A percentile compares a stretch with the other conserved stretches of the same genome.
Evolutionary conservation across 30 jellyfish, hydroid and myxozoan genomes (phyloP).

Genomic region (Hydractinia symbiolongicarpus): DNA sequence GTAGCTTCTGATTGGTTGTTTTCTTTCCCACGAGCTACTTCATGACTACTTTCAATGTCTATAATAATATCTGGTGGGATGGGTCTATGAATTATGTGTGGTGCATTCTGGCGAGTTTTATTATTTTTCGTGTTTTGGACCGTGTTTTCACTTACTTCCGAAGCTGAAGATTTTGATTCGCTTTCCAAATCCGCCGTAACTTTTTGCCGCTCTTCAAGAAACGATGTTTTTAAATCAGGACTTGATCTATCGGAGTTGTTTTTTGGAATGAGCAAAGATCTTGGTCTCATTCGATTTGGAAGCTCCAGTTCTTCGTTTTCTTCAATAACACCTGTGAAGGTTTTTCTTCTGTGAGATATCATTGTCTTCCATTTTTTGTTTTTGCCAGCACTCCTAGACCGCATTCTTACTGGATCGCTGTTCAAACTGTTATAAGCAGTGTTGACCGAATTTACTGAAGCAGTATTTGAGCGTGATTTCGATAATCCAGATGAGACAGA

Average conservation of each 20-base stretch:
- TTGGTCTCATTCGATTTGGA: background rate
- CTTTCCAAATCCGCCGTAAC: background rate
- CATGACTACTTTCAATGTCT: conserved; percentile 15
- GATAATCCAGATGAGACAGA: background rate
- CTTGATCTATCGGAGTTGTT: background rate
- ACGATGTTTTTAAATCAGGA: background rate
- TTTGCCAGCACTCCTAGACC: background rate
- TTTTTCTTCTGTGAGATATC: background rate
- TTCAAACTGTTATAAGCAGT: background rate
- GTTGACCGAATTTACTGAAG: background rate
- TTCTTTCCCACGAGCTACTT: conserved; percentile 18
- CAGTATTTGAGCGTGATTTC: background rate
- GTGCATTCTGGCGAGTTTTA: background rate
- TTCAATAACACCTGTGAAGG: conserved; percentile 13
- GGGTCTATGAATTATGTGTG: background rate
- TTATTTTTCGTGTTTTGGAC: background rate
- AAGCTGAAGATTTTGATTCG: background rate
- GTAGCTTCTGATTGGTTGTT: background rate
- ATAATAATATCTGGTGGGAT: conserved; percentile 33
- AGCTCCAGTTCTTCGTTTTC: background rate
- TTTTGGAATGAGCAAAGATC: background rate
- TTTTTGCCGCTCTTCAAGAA: background rate
- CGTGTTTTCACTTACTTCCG: background rate
- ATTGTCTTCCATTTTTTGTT: background rate
- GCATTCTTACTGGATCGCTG: background rate